Conservation (phyloP, 2,797 vertebrate species). For the Darevskia mixta region DNA sequence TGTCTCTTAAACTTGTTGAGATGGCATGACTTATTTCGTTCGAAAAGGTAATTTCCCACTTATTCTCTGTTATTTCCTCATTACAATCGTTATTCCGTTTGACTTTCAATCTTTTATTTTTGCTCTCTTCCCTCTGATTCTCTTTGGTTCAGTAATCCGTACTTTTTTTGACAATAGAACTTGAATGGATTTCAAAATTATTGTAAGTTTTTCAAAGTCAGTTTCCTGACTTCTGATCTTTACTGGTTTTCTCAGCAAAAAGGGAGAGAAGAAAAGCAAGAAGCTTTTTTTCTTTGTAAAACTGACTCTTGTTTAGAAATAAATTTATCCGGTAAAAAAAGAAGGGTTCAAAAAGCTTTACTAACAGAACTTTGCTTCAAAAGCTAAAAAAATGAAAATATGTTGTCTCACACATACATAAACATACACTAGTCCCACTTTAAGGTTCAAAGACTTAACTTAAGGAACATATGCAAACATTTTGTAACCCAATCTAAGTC, state of each 20-base stretch:
- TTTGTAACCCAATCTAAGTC: too few species aligned
- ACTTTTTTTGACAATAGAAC: background rate
- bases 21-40: background rate
- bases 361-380: too few species aligned
- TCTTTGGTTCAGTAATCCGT: background rate
- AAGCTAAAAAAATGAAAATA: too few species aligned
- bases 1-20: background rate
- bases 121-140: background rate
- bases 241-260: background rate
- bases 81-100: background rate
- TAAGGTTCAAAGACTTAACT: too few species aligned
- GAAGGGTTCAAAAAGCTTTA: too few species aligned
- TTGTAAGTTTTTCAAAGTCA: background rate
- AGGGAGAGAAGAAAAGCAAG: background rate
- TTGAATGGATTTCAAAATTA: background rate
- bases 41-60: background rate
- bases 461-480: too few species aligned
- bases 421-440: too few species aligned
- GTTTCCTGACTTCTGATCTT: background rate
- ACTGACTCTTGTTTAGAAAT: too few species aligned
- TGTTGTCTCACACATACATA: too few species aligned
- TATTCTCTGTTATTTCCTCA: background rate
- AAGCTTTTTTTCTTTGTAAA: background rate
- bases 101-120: background rate
- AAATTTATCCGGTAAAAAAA: too few species aligned